A percentile compares a stretch with the other conserved stretches of the same genome.
Conservation (phyloP, 2,797 vertebrate genomes). For the Pterois miles region DNA sequence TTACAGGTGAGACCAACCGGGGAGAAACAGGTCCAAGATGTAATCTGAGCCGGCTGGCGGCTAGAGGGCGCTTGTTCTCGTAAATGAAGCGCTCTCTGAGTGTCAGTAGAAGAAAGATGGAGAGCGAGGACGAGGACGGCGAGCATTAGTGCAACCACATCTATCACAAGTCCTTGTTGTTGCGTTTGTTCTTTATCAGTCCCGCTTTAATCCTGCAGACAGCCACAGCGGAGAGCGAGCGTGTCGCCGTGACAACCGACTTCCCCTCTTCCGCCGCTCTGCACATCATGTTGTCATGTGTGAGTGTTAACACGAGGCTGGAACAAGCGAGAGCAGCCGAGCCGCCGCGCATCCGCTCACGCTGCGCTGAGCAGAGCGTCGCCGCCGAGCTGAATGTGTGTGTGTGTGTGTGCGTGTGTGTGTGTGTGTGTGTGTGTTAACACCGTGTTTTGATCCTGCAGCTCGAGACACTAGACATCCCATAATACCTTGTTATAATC, state of each 20-base stretch:
- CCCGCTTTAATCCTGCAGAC: slow-evolving; percentile 38
- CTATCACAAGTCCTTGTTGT: slow-evolving; percentile 3
- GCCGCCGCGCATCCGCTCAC: slow-evolving; percentile 29
- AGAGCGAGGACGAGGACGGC: background rate
- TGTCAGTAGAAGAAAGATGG: background rate
- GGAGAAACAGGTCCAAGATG: background rate
- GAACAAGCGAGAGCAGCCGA: slow-evolving; percentile 37
- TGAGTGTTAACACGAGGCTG: slow-evolving; percentile 60
- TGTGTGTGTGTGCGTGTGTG: slow-evolving; percentile 1
- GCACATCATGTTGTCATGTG: slow-evolving; percentile 58
- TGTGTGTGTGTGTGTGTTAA: slow-evolving; percentile 29
- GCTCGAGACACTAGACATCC: slow-evolving; percentile 58
- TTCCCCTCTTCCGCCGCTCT: slow-evolving; percentile 45
- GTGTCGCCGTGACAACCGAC: slow-evolving; percentile 49
- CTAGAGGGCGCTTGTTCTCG: slow-evolving; percentile 23
- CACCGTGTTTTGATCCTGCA: slow-evolving; percentile 44
- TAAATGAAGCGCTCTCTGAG: background rate
- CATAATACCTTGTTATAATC: slow-evolving; percentile 71
- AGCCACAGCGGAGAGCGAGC: background rate
- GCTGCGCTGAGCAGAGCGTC: slow-evolving; percentile 28
- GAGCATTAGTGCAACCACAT: background rate
- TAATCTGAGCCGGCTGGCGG: background rate
- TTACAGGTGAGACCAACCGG: background rate
- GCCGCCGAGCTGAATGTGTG: background rate
- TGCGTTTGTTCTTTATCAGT: slow-evolving; percentile 24